A percentile compares a stretch with the other conserved stretches of the same genome.
Evolutionary conservation across 23 tunicate genomes (phyloP).

Genomic region (Clavelina lepadiformis): DNA sequence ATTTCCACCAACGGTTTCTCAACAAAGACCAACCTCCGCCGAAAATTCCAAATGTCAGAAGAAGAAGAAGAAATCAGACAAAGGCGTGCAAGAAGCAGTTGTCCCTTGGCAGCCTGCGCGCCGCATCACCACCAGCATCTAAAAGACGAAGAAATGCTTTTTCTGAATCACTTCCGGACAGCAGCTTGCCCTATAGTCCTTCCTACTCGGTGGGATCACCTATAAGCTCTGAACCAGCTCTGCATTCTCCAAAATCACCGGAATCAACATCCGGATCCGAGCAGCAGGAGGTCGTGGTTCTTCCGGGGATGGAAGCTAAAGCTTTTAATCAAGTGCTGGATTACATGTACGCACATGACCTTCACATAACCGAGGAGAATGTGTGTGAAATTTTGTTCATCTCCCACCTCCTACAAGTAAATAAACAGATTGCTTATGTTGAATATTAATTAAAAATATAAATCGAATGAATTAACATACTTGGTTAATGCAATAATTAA

Average conservation of each 20-base stretch:
- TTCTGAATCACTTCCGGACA: slow-evolving; percentile 12
- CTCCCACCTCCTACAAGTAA: slow-evolving; percentile 32
- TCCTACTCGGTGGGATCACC: not conserved
- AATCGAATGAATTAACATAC: too few species aligned
- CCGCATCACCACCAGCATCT: not conserved
- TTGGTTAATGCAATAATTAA: too few species aligned
- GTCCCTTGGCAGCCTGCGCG: not conserved
- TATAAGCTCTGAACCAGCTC: not conserved
- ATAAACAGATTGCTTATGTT: too few species aligned
- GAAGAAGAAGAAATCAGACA: too few species aligned
- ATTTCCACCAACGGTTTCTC: slow-evolving; percentile 14
- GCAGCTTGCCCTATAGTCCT: not conserved
- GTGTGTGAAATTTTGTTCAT: slow-evolving; percentile 9
- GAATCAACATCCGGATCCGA: too few species aligned
- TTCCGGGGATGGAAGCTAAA: slow-evolving; percentile 30
- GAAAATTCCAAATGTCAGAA: too few species aligned
- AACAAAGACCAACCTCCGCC: not conserved
- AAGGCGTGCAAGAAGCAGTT: not conserved
- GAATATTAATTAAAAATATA: too few species aligned
- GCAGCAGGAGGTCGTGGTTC: slow-evolving; percentile 5
- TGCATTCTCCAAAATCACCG: not conserved
- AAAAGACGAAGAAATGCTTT: slow-evolving; percentile 9
- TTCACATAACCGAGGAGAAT: slow-evolving; percentile 19
- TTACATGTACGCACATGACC: slow-evolving; percentile 24
- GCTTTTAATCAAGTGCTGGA: slow-evolving; percentile 24